Evolutionary conservation across 2,113 vertebrate genomes (phyloP).

Genomic region (Sclerurus mexicanus): DNA sequence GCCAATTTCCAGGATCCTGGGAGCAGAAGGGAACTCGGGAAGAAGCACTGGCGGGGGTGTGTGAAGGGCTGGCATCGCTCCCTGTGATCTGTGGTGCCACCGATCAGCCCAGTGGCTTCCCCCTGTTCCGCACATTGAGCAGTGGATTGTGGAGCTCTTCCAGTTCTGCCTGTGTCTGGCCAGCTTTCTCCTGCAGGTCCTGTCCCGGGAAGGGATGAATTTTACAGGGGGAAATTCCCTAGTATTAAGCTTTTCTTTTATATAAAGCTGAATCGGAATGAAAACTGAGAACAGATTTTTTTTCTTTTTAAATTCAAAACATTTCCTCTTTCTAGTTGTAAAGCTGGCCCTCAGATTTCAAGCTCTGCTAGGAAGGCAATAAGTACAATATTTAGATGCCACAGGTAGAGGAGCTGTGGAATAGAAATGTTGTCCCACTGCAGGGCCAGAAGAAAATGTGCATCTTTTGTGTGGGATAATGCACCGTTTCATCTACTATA

Average conservation of each 20-base stretch:
- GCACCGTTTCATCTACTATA: neutral
- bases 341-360: neutral
- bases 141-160: neutral
- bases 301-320: neutral
- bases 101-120: neutral
- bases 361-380: neutral
- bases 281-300: neutral
- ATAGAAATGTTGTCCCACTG: neutral
- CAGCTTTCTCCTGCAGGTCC: neutral
- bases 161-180: neutral
- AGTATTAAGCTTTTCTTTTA: neutral
- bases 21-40: neutral
- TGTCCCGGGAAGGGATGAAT: neutral
- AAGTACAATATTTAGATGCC: neutral
- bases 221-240: too few species aligned
- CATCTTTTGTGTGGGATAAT: neutral
- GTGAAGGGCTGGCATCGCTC: neutral
- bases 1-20: neutral
- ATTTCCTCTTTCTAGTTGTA: neutral
- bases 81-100: fast-evolving
- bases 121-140: fast-evolving
- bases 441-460: neutral
- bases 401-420: neutral
- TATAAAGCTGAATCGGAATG: neutral
- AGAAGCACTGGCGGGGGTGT: fast-evolving